phyloP scores from a whole-genome alignment of 2,797 vertebrate species.

The Sebastes hopkinsi region DNA sequence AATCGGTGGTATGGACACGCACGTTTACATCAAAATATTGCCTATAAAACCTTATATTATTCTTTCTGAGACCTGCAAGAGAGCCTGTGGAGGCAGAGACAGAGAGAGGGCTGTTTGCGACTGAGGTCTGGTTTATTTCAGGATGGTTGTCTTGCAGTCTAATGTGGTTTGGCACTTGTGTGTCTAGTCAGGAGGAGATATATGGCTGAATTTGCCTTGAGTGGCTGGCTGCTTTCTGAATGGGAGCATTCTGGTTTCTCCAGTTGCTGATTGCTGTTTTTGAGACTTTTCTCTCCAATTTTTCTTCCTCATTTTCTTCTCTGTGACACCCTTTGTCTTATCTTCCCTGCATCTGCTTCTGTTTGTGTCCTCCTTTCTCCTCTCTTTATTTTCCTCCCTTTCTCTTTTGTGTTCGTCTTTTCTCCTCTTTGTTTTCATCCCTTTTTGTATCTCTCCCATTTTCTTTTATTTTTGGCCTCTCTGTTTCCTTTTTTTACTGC shows the following conservation, averaged over 20 bases:
- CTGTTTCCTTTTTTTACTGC: background rate
- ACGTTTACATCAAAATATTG: conserved; percentile 21
- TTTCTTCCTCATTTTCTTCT: conserved; percentile 35
- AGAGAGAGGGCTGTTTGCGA: conserved; percentile 15
- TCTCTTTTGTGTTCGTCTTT: conserved; percentile 15
- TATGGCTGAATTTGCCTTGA: conserved; percentile 57
- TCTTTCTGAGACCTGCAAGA: conserved; percentile 47
- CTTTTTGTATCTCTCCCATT: background rate
- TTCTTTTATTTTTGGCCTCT: conserved; percentile 15
- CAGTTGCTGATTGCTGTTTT: conserved; percentile 53
- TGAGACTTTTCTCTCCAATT: conserved; percentile 26
- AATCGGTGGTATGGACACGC: background rate
- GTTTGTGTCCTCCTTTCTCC: conserved; percentile 13
- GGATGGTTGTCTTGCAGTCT: conserved; percentile 56
- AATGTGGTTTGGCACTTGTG: conserved; percentile 66
- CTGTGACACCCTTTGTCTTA: conserved; percentile 10
- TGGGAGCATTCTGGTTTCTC: conserved; percentile 48
- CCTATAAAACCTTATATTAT: conserved; percentile 27
- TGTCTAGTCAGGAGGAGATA: conserved; percentile 58
- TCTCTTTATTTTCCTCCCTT: background rate
- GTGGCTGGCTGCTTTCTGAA: conserved; percentile 55
- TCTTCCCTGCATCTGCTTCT: conserved; percentile 11
- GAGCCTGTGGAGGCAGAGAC: conserved; percentile 26
- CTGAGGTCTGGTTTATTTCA: conserved; percentile 61
- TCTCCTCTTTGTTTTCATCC: background rate